These are phyloP conservation scores for Boulengeromyrus knoepffleri DNA, from an alignment of 2,113 vertebrate species.

Conservation along the genomic window DNA sequence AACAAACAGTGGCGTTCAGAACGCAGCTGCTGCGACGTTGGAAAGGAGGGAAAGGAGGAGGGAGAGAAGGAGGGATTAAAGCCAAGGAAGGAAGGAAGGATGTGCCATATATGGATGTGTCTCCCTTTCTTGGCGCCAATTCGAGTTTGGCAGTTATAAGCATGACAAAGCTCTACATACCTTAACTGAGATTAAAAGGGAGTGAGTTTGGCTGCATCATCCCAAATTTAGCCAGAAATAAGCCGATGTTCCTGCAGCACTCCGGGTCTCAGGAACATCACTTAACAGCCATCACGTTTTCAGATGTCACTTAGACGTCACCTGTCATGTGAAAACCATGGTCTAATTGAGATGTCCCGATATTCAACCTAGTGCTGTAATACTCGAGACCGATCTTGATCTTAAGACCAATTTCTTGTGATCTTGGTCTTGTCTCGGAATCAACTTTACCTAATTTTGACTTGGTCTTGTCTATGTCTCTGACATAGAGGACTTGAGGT, in stretches of 20 bases:
- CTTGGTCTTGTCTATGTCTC: neutral
- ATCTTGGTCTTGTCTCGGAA: too few relatives aligned
- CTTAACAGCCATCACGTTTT: neutral
- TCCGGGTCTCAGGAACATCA: neutral
- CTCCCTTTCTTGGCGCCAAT: neutral
- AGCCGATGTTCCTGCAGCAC: neutral
- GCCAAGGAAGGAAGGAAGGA: slow-evolving; percentile 26
- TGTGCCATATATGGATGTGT: slow-evolving; percentile 35
- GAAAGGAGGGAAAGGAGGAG: neutral
- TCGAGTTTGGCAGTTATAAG: neutral
- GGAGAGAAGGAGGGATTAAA: neutral
- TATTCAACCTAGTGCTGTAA: neutral
- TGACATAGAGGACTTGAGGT: neutral
- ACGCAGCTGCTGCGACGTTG: slow-evolving; percentile 17
- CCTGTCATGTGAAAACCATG: neutral
- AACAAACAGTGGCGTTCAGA: neutral
- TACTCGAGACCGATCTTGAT: neutral
- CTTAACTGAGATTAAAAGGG: neutral
- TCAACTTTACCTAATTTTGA: neutral
- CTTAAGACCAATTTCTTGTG: neutral
- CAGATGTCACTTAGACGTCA: neutral
- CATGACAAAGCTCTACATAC: neutral
- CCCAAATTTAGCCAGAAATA: neutral
- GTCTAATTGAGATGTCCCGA: neutral
- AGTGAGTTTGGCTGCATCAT: neutral